Conservation (phyloP, 2,797 vertebrate species). For the Epinephelus malabaricus region DNA sequence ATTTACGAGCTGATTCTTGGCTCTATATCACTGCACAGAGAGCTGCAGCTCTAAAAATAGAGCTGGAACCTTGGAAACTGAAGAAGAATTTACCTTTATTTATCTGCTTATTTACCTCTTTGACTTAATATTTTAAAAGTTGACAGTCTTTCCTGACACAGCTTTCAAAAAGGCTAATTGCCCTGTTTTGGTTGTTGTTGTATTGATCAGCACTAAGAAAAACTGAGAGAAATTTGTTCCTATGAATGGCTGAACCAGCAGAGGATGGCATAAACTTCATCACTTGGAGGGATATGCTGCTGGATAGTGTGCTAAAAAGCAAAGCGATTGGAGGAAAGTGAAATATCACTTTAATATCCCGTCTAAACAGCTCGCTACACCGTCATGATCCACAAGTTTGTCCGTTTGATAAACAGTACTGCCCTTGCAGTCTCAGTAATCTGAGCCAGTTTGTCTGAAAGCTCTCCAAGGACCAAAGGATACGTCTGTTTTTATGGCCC, state of each 20-base stretch:
- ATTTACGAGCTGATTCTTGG: conserved; percentile 1
- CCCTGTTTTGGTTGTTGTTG: background rate
- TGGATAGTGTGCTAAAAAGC: background rate
- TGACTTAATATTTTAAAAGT: background rate
- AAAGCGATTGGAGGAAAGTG: conserved; percentile 27
- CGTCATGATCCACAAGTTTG: conserved; percentile 54
- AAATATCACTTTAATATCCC: conserved; percentile 64
- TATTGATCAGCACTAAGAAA: conserved; percentile 15
- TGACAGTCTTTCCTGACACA: background rate
- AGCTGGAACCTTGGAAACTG: background rate
- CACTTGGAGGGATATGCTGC: background rate
- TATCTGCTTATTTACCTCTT: background rate
- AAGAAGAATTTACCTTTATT: background rate
- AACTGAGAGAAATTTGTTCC: background rate
- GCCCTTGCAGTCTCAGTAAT: conserved; percentile 62
- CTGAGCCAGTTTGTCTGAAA: conserved; percentile 65
- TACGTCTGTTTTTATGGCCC: conserved; percentile 69
- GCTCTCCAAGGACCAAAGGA: conserved; percentile 56
- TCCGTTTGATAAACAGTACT: conserved; percentile 62
- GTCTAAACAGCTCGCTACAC: conserved; percentile 33
- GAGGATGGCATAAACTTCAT: conserved; percentile 17
- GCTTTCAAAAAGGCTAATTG: background rate
- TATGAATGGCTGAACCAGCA: background rate
- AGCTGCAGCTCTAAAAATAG: background rate
- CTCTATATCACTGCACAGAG: background rate